Evolutionary conservation across 2,797 vertebrate genomes (phyloP).

Genomic region (Phyllotis vaccarum): DNA sequence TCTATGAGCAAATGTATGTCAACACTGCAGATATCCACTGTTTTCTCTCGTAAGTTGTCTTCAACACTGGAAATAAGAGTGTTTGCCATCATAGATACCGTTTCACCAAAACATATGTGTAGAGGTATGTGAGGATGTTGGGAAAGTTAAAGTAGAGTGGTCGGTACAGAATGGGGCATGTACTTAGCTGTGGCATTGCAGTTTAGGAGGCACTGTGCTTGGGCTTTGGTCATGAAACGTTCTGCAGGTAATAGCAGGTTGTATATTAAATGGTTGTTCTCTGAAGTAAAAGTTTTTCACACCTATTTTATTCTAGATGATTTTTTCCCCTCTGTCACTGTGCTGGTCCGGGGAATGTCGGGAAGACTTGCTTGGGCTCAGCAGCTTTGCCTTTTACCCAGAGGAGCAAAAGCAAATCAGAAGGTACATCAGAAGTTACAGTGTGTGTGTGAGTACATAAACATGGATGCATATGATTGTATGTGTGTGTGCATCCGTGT

Average conservation of each 20-base stretch:
- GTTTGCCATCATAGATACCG: background rate
- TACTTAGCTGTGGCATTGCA: background rate
- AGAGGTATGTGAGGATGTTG: background rate
- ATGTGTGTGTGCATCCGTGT: background rate
- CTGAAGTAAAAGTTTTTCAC: constrained; percentile 63
- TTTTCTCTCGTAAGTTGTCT: background rate
- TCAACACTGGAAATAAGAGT: background rate
- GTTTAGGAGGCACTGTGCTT: constrained; percentile 7
- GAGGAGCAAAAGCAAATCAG: constrained; percentile 95
- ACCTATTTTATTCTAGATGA: constrained; percentile 89
- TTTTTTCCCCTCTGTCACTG: constrained; percentile 95
- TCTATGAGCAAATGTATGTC: background rate
- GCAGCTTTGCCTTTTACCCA: constrained; percentile 94
- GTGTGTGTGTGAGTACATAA: background rate
- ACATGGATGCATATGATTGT: background rate
- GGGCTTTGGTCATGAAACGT: background rate
- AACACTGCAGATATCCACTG: background rate
- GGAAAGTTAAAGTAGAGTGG: background rate
- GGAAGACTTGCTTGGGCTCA: constrained; percentile 95
- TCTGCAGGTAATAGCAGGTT: constrained; percentile 22
- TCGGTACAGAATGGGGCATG: background rate
- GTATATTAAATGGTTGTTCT: constrained; percentile 44
- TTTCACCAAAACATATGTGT: background rate
- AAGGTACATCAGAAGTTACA: constrained; percentile 90
- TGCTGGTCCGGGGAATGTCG: constrained; percentile 94